Evolutionary conservation across 2,888 invertebrate species (phyloP).

Genomic region (Polydesmus complanatus): DNA sequence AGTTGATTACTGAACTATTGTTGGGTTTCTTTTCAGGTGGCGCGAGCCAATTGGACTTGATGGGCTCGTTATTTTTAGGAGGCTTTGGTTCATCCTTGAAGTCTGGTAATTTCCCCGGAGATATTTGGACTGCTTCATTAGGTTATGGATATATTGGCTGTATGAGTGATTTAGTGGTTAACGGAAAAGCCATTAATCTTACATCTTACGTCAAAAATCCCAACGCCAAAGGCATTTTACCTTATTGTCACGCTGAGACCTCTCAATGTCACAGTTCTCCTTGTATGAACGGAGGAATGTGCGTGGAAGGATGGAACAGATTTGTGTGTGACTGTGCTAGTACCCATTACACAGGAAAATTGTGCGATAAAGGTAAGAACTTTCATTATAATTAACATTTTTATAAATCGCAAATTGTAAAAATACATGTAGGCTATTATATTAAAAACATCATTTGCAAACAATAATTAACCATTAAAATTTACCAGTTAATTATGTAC

Average conservation of each 20-base stretch:
- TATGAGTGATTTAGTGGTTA: slow-evolving; percentile 72
- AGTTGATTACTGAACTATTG: too few relatives aligned
- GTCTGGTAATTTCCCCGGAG: slow-evolving; percentile 62
- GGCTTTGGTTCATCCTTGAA: slow-evolving; percentile 56
- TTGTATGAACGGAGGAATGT: slow-evolving; percentile 75
- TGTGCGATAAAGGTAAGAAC: slow-evolving; percentile 69
- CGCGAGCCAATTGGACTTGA: slow-evolving; percentile 72
- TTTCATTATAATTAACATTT: too few relatives aligned
- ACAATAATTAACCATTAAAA: too few relatives aligned
- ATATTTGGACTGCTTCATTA: slow-evolving; percentile 78
- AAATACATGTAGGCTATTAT: too few relatives aligned
- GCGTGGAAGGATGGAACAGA: slow-evolving; percentile 90
- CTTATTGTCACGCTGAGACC: slow-evolving; percentile 62
- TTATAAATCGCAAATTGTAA: too few relatives aligned
- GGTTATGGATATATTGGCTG: slow-evolving; percentile 89
- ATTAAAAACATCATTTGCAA: too few relatives aligned
- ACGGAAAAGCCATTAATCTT: slow-evolving; percentile 75
- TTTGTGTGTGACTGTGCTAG: slow-evolving; percentile 83
- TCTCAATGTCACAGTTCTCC: slow-evolving; percentile 49
- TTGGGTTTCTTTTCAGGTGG: slow-evolving; percentile 44
- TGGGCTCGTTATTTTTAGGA: slow-evolving; percentile 76
- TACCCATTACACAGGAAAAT: slow-evolving; percentile 76
- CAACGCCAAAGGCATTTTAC: slow-evolving; percentile 76
- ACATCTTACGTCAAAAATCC: slow-evolving; percentile 78
- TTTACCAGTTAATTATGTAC: too few relatives aligned